These are phyloP conservation scores for Drosophila recens DNA, from an alignment of 2,888 invertebrate species.

Conservation along the genomic window DNA sequence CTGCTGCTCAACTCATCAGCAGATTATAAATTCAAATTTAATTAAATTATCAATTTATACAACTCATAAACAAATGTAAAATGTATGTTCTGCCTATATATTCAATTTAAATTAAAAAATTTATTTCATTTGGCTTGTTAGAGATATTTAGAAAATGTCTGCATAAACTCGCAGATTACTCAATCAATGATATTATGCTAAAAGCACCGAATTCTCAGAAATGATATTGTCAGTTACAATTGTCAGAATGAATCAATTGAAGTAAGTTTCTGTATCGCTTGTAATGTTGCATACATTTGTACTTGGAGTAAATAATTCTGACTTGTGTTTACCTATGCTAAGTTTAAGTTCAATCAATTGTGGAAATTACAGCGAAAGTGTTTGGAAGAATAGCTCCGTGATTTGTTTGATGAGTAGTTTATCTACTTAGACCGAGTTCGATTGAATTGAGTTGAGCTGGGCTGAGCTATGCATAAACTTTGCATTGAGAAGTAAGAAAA, in stretches of 20 bases:
- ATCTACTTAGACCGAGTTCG: constrained; percentile 21
- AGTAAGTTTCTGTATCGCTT: no score
- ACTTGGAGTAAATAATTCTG: background rate
- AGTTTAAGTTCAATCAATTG: background rate
- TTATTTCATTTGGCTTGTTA: background rate
- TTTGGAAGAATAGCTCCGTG: constrained; percentile 5
- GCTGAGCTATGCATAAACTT: constrained; percentile 36
- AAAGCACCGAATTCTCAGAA: background rate
- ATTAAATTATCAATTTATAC: no score
- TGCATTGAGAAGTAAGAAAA: constrained; percentile 10
- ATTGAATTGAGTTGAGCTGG: background rate
- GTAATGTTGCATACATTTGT: no score
- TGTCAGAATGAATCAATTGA: no score
- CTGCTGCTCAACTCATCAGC: no score
- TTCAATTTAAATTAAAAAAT: no score
- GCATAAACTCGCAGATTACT: background rate
- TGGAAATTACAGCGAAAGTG: constrained; percentile 17
- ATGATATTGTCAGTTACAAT: no score
- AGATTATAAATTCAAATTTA: no score
- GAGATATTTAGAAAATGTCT: background rate
- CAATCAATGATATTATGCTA: background rate
- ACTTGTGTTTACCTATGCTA: background rate
- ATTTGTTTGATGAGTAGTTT: constrained; percentile 1
- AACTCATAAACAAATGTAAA: no score
- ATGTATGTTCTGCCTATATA: no score